Evolutionary conservation across 1,140 invertebrate genomes (phyloP).

Genomic region (Bombus confusus): DNA sequence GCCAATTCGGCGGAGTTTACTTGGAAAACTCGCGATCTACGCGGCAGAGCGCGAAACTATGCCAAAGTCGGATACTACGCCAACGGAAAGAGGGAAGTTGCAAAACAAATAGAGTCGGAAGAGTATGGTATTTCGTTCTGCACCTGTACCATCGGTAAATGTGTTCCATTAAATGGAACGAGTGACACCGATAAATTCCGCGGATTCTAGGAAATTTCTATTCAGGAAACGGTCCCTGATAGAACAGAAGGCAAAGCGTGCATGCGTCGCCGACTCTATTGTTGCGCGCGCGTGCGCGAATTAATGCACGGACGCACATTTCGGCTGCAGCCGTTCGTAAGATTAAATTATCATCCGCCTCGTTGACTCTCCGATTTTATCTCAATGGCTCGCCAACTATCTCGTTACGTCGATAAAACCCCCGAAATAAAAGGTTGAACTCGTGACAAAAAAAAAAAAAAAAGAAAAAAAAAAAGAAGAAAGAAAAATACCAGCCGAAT

Average conservation of each 20-base stretch:
- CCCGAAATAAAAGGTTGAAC: not conserved
- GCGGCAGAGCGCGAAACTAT: not conserved
- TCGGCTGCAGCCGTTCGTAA: conserved; percentile 36
- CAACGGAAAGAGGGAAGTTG: not conserved
- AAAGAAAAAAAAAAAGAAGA: not conserved
- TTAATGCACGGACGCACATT: conserved; percentile 26
- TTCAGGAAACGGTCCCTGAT: not conserved
- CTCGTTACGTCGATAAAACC: no score
- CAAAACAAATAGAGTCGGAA: not conserved
- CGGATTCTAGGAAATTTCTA: no score
- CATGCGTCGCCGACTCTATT: conserved; percentile 27
- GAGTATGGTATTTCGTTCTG: not conserved
- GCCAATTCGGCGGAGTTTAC: not conserved
- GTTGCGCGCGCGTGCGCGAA: conserved; percentile 23
- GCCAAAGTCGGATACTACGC: not conserved
- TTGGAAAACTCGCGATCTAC: not conserved
- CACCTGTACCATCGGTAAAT: not conserved
- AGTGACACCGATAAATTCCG: not conserved
- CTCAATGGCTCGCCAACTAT: not conserved
- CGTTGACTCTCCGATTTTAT: conserved; percentile 14
- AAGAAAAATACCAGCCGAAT: not conserved
- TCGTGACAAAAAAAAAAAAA: not conserved
- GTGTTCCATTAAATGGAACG: not conserved
- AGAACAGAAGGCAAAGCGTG: conserved; percentile 3
- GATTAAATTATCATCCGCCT: conserved; percentile 52